Conservation (phyloP, 2,888 invertebrate species). For the Eupithecia dodoneata region DNA sequence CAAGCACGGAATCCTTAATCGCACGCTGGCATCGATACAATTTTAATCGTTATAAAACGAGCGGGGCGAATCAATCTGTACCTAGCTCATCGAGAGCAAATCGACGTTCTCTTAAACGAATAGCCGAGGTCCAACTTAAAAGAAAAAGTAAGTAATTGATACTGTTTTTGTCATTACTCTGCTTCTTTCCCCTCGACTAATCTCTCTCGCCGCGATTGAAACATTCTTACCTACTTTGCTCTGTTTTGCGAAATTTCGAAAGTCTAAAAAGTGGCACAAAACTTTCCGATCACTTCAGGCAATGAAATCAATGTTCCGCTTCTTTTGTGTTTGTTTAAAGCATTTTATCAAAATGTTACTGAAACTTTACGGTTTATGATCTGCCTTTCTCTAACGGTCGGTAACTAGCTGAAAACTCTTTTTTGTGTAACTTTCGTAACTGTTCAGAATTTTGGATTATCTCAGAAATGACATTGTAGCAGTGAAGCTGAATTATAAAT, state of each 20-base stretch:
- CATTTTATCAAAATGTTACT: slow-evolving; percentile 14
- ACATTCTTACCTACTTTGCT: slow-evolving; percentile 60
- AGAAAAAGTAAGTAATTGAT: slow-evolving; percentile 79
- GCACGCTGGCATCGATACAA: slow-evolving; percentile 77
- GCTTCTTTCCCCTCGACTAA: slow-evolving; percentile 70
- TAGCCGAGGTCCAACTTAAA: slow-evolving; percentile 55
- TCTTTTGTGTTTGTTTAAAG: slow-evolving; percentile 39
- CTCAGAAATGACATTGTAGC: slow-evolving; percentile 55
- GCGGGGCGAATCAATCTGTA: slow-evolving; percentile 77
- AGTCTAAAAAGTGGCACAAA: slow-evolving; percentile 51
- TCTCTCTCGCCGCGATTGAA: slow-evolving; percentile 60
- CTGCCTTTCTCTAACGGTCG: slow-evolving; percentile 12
- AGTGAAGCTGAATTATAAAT: slow-evolving; percentile 70
- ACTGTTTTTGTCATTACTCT: slow-evolving; percentile 73
- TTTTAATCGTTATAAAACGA: slow-evolving; percentile 80
- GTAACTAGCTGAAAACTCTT: slow-evolving; percentile 1
- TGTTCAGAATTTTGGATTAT: slow-evolving; percentile 30
- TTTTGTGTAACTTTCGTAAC: neutral
- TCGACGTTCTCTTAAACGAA: slow-evolving; percentile 64
- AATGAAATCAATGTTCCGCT: slow-evolving; percentile 48
- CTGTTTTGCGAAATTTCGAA: slow-evolving; percentile 55
- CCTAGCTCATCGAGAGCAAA: slow-evolving; percentile 80
- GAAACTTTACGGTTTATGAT: slow-evolving; percentile 21
- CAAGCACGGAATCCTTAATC: slow-evolving; percentile 74
- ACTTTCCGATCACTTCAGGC: slow-evolving; percentile 43